Evolutionary conservation across 1,140 invertebrate genomes (phyloP).

Genomic region (Anagrus nilaparvatae): DNA sequence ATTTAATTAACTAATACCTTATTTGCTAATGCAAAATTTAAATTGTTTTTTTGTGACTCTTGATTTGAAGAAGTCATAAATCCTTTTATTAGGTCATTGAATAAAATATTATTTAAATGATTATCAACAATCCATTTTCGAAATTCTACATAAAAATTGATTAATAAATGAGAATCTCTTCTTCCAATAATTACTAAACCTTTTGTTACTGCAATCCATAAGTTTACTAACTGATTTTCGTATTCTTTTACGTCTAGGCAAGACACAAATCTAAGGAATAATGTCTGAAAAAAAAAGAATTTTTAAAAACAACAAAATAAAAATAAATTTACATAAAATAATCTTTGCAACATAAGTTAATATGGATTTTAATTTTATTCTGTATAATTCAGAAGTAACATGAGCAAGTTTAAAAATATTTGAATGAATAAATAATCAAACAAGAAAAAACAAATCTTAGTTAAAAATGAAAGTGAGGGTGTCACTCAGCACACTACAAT

Average conservation of each 20-base stretch:
- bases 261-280: conserved; percentile 49
- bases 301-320: conserved; percentile 2
- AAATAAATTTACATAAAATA: neutral
- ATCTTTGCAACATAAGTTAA: conserved; percentile 13
- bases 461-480: too few relatives aligned
- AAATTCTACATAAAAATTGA: conserved; percentile 44
- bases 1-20: conserved; percentile 28
- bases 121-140: conserved; percentile 41
- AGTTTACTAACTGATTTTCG: conserved; percentile 36
- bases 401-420: conserved; percentile 1
- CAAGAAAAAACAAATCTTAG: conserved; percentile 8
- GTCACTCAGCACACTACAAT: too few relatives aligned
- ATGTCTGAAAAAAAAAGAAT: conserved; percentile 34
- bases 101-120: conserved; percentile 19
- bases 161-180: conserved; percentile 40
- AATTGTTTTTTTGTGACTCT: conserved; percentile 32
- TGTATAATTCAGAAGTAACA: neutral
- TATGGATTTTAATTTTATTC: neutral
- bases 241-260: conserved; percentile 39
- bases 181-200: conserved; percentile 44
- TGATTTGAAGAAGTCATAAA: conserved; percentile 30
- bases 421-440: conserved; percentile 2
- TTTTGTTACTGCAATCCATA: conserved; percentile 44
- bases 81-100: conserved; percentile 25
- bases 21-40: conserved; percentile 34